Percentiles rank a stretch among this genome's conserved stretches.
phyloP scores from a whole-genome alignment of 2,113 vertebrate species.

The Scolopax mira region DNA sequence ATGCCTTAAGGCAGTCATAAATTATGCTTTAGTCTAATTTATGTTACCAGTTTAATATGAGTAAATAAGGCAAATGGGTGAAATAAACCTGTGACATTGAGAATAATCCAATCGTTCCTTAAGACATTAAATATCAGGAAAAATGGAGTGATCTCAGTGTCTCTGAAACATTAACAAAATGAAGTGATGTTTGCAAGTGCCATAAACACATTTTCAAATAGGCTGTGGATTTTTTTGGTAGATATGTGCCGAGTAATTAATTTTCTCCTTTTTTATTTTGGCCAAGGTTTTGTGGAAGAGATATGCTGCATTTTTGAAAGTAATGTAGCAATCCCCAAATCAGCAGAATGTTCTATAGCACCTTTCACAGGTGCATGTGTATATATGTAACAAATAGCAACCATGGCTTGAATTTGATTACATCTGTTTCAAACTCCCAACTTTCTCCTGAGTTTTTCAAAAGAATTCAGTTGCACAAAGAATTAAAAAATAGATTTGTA shows the following conservation, averaged over 20 bases:
- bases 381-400: background rate
- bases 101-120: background rate
- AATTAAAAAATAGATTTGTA: background rate
- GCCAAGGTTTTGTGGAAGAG: background rate
- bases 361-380: background rate
- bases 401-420: background rate
- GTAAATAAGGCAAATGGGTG: constrained; percentile 25
- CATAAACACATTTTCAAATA: background rate
- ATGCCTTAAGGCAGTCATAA: constrained; percentile 23
- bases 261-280: background rate
- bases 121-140: background rate
- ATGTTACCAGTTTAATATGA: background rate
- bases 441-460: background rate
- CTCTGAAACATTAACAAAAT: background rate
- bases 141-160: background rate
- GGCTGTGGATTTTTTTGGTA: background rate
- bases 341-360: background rate
- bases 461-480: background rate
- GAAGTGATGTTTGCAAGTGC: background rate
- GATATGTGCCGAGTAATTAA: background rate
- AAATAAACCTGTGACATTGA: constrained; percentile 36
- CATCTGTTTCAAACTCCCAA: background rate
- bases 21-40: constrained; percentile 17
- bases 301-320: background rate
- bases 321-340: background rate